Percentiles rank a stretch among this genome's conserved stretches.
These are phyloP conservation scores for Ennomos erosarius DNA, from an alignment of 2,888 invertebrate species.

Conservation along the genomic window DNA sequence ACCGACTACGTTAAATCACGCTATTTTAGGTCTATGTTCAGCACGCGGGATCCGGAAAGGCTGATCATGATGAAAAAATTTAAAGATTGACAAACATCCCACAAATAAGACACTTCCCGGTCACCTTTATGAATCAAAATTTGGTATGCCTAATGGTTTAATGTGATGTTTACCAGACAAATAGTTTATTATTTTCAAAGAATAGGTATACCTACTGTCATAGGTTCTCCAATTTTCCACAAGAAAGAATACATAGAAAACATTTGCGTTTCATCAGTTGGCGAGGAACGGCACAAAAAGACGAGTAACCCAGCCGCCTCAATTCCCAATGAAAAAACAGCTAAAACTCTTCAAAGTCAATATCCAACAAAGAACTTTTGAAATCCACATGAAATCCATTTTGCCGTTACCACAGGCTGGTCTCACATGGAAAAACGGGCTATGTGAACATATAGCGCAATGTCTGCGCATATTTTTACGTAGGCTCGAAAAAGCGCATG, in stretches of 20 bases:
- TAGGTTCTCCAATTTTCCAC: constrained; percentile 9
- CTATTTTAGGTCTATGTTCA: no score
- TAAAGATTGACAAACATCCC: no score
- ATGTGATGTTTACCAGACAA: no score
- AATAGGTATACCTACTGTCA: no score
- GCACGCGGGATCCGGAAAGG: no score
- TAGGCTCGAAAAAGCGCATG: constrained; percentile 46
- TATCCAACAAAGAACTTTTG: constrained; percentile 54
- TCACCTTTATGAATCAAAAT: no score
- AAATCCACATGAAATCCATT: constrained; percentile 58
- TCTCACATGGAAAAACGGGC: constrained; percentile 44
- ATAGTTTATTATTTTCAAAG: no score
- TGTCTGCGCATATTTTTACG: constrained; percentile 22
- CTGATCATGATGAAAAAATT: no score
- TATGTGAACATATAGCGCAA: constrained; percentile 17
- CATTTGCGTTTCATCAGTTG: constrained; percentile 30
- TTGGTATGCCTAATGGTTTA: no score
- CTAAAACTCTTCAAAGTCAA: constrained; percentile 50
- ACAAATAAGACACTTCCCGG: no score
- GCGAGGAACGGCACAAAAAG: constrained; percentile 24
- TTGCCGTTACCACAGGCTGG: constrained; percentile 46
- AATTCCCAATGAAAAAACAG: constrained; percentile 42
- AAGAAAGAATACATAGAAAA: constrained; percentile 17
- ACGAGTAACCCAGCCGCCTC: constrained; percentile 22
- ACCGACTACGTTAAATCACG: no score